Conservation (phyloP, 2,797 vertebrate genomes). For the Pristis pectinata region DNA sequence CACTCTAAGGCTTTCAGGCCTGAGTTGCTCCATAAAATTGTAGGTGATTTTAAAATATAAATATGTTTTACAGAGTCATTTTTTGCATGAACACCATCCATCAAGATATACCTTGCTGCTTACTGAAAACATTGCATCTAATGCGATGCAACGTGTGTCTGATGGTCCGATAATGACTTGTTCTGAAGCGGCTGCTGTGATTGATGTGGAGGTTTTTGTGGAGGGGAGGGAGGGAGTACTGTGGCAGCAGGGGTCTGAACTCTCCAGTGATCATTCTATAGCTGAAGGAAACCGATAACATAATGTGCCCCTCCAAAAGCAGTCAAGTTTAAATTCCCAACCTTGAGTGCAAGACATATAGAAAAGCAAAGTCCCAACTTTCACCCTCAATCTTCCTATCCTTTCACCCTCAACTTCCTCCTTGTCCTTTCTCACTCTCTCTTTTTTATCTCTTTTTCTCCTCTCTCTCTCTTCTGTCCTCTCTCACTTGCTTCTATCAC, state of each 20-base stretch:
- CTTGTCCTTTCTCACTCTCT: too few relatives aligned
- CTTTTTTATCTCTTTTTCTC: too few relatives aligned
- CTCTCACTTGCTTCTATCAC: too few relatives aligned
- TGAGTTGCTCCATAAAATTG: background rate
- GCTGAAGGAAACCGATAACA: too few relatives aligned
- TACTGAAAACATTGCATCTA: background rate
- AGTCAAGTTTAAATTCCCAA: background rate
- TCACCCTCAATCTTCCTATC: background rate
- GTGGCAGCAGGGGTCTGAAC: too few relatives aligned
- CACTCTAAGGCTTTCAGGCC: background rate
- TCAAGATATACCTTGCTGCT: background rate
- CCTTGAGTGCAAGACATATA: background rate
- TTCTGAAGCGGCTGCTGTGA: background rate
- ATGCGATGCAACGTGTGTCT: background rate
- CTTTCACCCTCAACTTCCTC: background rate
- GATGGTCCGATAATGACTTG: background rate
- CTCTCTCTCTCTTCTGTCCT: too few relatives aligned
- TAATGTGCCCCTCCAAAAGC: too few relatives aligned
- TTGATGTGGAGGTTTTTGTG: too few relatives aligned
- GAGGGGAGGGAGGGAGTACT: too few relatives aligned
- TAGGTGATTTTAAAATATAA: background rate
- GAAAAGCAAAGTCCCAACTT: background rate
- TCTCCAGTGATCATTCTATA: too few relatives aligned
- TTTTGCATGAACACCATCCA: background rate
- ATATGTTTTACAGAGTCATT: background rate